Conservation (phyloP, 2,888 invertebrate species). For the Microctonus hyperodae region DNA sequence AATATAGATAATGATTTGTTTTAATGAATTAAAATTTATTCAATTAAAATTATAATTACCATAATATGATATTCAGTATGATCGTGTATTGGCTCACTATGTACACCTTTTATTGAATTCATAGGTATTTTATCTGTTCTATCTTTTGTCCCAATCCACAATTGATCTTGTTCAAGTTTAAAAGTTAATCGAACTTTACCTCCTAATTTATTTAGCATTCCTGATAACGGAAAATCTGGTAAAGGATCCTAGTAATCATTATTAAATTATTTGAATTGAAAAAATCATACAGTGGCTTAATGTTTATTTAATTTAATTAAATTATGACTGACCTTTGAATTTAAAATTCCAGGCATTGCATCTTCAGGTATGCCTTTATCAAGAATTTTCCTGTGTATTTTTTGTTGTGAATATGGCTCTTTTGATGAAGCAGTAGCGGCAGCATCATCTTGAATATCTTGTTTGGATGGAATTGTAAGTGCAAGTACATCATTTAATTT, state of each 20-base stretch:
- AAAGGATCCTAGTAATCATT: conserved; percentile 77
- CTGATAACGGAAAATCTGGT: conserved; percentile 82
- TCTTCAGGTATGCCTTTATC: conserved; percentile 92
- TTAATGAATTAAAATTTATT: not conserved
- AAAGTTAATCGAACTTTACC: conserved; percentile 91
- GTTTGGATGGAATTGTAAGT: conserved; percentile 77
- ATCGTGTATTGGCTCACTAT: conserved; percentile 83
- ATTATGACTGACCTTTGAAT: conserved; percentile 70
- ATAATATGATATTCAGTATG: conserved; percentile 91
- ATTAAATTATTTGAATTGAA: conserved; percentile 6
- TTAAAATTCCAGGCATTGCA: conserved; percentile 85
- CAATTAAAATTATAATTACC: conserved; percentile 66
- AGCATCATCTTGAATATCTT: conserved; percentile 71
- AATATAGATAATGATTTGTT: not conserved
- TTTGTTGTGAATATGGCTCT: conserved; percentile 78
- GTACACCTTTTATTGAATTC: conserved; percentile 85
- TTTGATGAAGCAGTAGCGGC: conserved; percentile 68
- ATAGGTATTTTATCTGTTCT: conserved; percentile 91
- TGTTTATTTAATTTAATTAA: not conserved
- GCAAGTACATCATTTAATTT: conserved; percentile 86
- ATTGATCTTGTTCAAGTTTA: conserved; percentile 87
- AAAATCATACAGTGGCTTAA: not conserved
- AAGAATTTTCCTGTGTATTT: conserved; percentile 84
- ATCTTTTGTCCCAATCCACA: conserved; percentile 93
- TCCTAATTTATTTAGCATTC: conserved; percentile 90